These are phyloP conservation scores for Chrysogorgia sp. DNA, from an alignment of 92 coral and sea anemone genomes.

Conservation along the genomic window DNA sequence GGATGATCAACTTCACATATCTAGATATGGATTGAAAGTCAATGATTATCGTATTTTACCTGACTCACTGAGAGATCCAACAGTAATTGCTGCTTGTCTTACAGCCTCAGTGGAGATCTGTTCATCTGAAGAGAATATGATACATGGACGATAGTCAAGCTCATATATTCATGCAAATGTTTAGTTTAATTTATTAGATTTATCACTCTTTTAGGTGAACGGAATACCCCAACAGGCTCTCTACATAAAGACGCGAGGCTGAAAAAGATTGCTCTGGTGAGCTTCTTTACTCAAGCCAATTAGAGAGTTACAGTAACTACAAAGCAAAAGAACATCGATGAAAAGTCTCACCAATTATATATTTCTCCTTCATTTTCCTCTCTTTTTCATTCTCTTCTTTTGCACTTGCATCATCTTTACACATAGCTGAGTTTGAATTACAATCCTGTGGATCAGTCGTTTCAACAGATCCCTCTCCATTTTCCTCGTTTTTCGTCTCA, in stretches of 20 bases:
- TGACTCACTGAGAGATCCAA: slow-evolving; percentile 85
- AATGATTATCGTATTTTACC: slow-evolving; percentile 55
- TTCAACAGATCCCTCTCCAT: not conserved
- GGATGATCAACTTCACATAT: not conserved
- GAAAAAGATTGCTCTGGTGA: too few relatives aligned
- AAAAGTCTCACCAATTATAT: not conserved
- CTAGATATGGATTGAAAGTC: too few relatives aligned
- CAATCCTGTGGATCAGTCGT: not conserved
- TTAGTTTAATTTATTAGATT: too few relatives aligned
- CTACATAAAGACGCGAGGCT: too few relatives aligned
- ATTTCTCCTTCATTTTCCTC: not conserved
- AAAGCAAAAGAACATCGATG: not conserved
- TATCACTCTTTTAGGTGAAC: too few relatives aligned
- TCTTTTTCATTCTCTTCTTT: slow-evolving; percentile 13
- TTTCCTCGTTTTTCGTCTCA: not conserved
- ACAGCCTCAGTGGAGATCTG: slow-evolving; percentile 88
- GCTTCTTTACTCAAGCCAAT: too few relatives aligned
- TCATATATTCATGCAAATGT: too few relatives aligned
- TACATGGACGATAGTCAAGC: too few relatives aligned
- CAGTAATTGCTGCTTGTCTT: slow-evolving; percentile 81
- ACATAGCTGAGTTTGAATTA: not conserved
- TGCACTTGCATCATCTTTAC: not conserved
- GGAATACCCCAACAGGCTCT: too few relatives aligned
- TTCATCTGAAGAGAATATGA: slow-evolving; percentile 43
- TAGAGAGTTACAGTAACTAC: too few relatives aligned